These are phyloP conservation scores for Leptodactylus fuscus DNA, from an alignment of 2,113 vertebrate species.

Conservation along the genomic window DNA sequence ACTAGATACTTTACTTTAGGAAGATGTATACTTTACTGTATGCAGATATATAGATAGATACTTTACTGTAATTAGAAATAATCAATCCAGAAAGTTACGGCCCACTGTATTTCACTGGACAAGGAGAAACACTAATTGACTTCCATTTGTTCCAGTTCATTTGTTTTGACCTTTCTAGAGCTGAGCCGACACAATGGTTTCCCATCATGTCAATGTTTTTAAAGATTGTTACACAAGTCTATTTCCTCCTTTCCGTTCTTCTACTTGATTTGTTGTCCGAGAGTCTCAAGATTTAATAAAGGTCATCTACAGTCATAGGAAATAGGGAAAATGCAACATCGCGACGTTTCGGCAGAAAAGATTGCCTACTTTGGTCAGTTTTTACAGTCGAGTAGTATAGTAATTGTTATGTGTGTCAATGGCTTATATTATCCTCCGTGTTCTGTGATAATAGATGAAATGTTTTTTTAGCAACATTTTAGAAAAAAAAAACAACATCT, in stretches of 20 bases:
- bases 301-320: background rate
- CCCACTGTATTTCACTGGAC: background rate
- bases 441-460: too few species aligned
- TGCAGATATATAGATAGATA: background rate
- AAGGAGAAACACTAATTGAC: conserved; percentile 12
- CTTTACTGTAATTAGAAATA: background rate
- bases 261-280: background rate
- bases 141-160: conserved; percentile 41
- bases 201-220: background rate
- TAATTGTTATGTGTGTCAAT: too few species aligned
- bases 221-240: conserved; percentile 21
- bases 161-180: conserved; percentile 27
- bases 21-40: too few species aligned
- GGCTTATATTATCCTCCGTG: too few species aligned
- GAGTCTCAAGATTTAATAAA: conserved; percentile 4
- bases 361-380: too few species aligned
- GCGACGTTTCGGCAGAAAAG: too few species aligned
- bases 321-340: background rate
- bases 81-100: background rate
- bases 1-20: too few species aligned
- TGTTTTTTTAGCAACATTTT: too few species aligned
- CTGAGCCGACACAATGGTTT: conserved; percentile 12
- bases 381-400: too few species aligned
- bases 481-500: too few species aligned
- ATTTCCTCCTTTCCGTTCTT: background rate